Evolutionary conservation across 2,888 invertebrate species (phyloP).

Genomic region (Cheilosia impressa): DNA sequence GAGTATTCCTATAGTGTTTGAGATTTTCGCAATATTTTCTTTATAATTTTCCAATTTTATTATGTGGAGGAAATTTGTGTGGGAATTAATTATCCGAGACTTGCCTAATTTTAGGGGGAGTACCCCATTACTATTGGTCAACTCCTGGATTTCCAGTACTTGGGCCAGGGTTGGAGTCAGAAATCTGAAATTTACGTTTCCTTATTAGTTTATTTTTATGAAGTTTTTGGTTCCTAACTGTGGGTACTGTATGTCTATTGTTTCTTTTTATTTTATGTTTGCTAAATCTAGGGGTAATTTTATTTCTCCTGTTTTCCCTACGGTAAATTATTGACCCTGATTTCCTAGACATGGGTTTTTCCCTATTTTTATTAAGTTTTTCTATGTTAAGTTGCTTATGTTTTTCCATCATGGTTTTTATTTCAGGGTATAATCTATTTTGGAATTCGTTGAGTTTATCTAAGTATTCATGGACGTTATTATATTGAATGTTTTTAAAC

Average conservation of each 20-base stretch:
- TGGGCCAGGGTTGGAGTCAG: constrained; percentile 6
- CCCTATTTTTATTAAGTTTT: neutral
- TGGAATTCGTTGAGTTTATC: constrained; percentile 18
- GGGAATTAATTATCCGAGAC: neutral
- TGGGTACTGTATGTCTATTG: constrained; percentile 7
- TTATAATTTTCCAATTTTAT: neutral
- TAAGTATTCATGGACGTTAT: neutral
- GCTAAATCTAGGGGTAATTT: constrained; percentile 25
- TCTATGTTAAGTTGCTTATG: constrained; percentile 5
- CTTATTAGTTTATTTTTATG: constrained; percentile 1
- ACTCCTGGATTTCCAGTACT: constrained; percentile 7
- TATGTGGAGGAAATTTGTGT: neutral
- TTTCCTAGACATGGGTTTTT: neutral
- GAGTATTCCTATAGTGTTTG: too few relatives aligned
- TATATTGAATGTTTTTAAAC: neutral
- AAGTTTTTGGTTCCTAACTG: constrained; percentile 10
- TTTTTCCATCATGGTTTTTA: constrained; percentile 4
- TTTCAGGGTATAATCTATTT: neutral
- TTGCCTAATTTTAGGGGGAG: neutral
- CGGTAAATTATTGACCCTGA: constrained; percentile 9
- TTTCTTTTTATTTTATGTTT: constrained; percentile 20
- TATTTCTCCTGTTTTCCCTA: constrained; percentile 37
- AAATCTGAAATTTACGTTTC: neutral
- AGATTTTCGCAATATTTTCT: neutral
- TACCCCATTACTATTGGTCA: neutral